Conservation (phyloP, 1,140 invertebrate genomes). For the Uloborus diversus region DNA sequence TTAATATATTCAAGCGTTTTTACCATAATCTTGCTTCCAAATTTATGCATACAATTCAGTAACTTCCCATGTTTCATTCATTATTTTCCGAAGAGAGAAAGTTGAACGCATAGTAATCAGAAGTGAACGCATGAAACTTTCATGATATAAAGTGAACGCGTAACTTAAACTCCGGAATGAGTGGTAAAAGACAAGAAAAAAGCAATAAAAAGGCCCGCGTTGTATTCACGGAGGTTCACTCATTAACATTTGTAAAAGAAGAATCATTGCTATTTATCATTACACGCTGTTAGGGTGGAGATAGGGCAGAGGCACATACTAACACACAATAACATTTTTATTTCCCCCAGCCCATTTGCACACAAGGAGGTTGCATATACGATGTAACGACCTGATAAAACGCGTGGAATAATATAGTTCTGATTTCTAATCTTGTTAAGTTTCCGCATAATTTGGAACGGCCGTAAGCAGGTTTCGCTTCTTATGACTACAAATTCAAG, state of each 20-base stretch:
- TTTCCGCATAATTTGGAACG: slow-evolving; percentile 46
- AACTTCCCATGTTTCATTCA: no score
- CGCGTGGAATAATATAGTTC: slow-evolving; percentile 2
- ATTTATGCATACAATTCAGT: no score
- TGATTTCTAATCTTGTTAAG: slow-evolving; percentile 54
- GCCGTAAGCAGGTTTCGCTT: slow-evolving; percentile 42
- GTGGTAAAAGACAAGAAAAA: slow-evolving; percentile 2
- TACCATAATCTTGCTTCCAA: no score
- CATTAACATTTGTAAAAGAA: slow-evolving; percentile 47
- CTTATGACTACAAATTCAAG: slow-evolving; percentile 56
- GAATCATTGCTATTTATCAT: slow-evolving; percentile 21
- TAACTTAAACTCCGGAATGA: not conserved
- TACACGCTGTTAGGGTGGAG: slow-evolving; percentile 14
- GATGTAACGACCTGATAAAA: slow-evolving; percentile 30
- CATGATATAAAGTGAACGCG: not conserved
- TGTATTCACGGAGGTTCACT: slow-evolving; percentile 38
- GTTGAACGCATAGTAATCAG: no score
- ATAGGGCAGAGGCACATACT: not conserved
- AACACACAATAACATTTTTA: slow-evolving; percentile 41
- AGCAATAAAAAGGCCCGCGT: not conserved
- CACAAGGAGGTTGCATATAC: slow-evolving; percentile 4
- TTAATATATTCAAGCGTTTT: no score
- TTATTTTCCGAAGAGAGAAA: no score
- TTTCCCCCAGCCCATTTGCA: slow-evolving; percentile 21
- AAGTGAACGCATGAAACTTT: not conserved